phyloP scores from a whole-genome alignment of 2,113 vertebrate species.

The Acanthisitta chloris region DNA sequence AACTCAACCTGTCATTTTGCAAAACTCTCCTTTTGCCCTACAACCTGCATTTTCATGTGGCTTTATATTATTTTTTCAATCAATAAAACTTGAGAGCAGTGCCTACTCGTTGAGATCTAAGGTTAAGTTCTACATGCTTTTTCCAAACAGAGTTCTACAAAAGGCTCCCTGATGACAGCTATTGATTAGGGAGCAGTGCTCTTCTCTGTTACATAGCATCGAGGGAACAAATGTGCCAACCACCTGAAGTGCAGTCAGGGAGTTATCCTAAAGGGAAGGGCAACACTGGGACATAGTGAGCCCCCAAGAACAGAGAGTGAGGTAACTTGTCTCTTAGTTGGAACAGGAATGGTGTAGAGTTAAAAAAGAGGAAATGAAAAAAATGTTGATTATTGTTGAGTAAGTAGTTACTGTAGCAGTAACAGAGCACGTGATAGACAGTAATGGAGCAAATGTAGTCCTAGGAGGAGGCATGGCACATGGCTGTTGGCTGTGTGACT shows the following conservation, averaged over 20 bases:
- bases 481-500: not conserved
- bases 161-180: not conserved
- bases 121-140: not conserved
- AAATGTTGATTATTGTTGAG: not conserved
- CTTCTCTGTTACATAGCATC: not conserved
- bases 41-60: conserved; percentile 6
- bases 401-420: not conserved
- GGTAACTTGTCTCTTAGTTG: not conserved
- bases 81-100: not conserved
- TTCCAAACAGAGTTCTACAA: not conserved
- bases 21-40: not conserved
- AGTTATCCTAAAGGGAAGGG: not conserved
- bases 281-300: not conserved
- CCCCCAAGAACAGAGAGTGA: not conserved
- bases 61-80: conserved; percentile 31
- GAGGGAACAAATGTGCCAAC: not conserved
- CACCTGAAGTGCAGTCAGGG: not conserved
- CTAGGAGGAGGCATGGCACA: not conserved
- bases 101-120: not conserved
- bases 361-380: not conserved
- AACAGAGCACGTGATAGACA: not conserved
- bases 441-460: not conserved
- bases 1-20: not conserved
- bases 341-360: not conserved
- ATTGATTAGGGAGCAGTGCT: not conserved